A percentile compares a stretch with the other conserved stretches of the same genome.
Conservation (phyloP, 2,113 vertebrate species). For the Narcine bancroftii region DNA sequence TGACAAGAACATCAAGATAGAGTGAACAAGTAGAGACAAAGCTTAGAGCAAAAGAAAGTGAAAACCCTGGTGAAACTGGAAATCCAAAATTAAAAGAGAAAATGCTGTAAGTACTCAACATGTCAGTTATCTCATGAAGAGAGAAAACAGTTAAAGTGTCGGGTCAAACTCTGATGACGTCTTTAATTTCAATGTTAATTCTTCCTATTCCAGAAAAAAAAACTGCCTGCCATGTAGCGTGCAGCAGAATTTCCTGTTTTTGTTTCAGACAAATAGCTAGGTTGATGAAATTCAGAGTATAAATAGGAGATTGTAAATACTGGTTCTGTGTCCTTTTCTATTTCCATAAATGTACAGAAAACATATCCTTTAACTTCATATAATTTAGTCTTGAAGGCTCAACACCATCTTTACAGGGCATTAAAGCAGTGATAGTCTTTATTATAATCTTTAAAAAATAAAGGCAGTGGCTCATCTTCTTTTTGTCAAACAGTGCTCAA, state of each 20-base stretch:
- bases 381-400: background rate
- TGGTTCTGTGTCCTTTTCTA: background rate
- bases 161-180: no score
- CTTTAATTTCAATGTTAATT: no score
- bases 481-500: background rate
- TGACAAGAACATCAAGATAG: background rate
- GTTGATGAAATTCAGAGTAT: background rate
- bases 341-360: background rate
- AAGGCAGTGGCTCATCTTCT: background rate
- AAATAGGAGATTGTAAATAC: background rate
- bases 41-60: no score
- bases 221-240: no score
- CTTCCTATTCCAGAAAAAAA: no score
- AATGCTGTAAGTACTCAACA: no score
- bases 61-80: no score
- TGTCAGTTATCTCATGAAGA: no score
- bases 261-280: background rate
- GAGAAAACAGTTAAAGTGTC: no score
- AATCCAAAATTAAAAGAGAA: no score
- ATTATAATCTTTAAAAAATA: background rate
- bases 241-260: no score
- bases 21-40: background rate
- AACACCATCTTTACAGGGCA: background rate
- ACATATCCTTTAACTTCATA: background rate
- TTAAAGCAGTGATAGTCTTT: background rate